Evolutionary conservation across 2,888 invertebrate genomes (phyloP), one percentile per base, ranked within the genome.

Genomic region (Odontocerum albicorne): DNA sequence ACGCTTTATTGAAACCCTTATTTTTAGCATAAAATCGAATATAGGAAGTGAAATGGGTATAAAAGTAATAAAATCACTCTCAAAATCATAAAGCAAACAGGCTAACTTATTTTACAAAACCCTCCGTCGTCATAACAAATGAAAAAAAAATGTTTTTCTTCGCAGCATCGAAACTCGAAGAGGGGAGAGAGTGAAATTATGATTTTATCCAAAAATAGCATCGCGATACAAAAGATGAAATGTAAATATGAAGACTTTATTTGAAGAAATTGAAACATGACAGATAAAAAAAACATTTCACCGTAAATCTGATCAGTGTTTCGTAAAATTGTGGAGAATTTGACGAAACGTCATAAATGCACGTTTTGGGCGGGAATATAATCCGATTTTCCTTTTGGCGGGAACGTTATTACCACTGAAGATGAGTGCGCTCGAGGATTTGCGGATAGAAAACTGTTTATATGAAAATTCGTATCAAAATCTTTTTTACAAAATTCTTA

Each of bases 311-410:
- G 32, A 49, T 49, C 19, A 49, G 33, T 49, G 33, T 42, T 20
- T 49, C 49, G 33, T 32, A 21, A 42, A 49, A 33, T 35, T 49
- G 49, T 47, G 6, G n/a, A 22, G 38, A 38, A 7, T 36, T 47
- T 33, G 33, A 33, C 20, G 19, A 12, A 45, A 45, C 20, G 45
- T 33, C 45, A 45, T 33, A 45, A 33, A 15, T 33, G 33, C 33
- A 45, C 16, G 33, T 33, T 45, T 45, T 20, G 19, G 7, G 15
- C 45, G 45, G 33, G 33, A 27, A 43, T 31, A 27, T 45, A 45
- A 45, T 45, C 45, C 12, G 45, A 45, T 45, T 45, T 27, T 19
- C 33, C n/a, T 32, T 19, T 45, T 45, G 12, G 19, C 8, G 33
- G 45, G 20, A 45, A 45, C 45, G 33, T 45, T 32, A 33, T 45